Percentiles rank a stretch among this genome's conserved stretches.
Conservation (phyloP, 2,888 invertebrate species). For the Muschampia plurimacula region DNA sequence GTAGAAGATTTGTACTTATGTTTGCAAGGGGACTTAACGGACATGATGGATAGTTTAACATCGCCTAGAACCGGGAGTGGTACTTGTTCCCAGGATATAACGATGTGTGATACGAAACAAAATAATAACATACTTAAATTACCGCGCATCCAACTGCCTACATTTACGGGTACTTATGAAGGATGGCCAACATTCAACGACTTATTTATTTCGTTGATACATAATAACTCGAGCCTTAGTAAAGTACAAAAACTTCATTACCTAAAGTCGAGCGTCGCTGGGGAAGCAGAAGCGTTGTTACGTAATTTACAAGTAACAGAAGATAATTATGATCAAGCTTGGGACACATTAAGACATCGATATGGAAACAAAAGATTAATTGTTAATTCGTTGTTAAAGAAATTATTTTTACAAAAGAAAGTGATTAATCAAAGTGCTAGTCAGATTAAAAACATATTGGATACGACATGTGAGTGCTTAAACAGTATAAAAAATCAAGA, state of each 20-base stretch:
- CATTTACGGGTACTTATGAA: background rate
- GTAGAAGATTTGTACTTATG: slow-evolving; percentile 7
- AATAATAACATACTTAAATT: background rate
- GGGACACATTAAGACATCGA: slow-evolving; percentile 22
- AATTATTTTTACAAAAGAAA: slow-evolving; percentile 22
- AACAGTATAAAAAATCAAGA: background rate
- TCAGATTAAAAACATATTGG: slow-evolving; percentile 23
- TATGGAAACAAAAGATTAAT: slow-evolving; percentile 17
- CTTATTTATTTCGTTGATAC: background rate
- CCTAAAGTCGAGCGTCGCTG: slow-evolving; percentile 9
- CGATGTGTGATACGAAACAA: background rate
- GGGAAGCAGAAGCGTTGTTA: slow-evolving; percentile 30
- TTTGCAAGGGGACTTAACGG: background rate
- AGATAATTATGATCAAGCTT: slow-evolving; percentile 35
- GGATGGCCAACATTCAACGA: background rate
- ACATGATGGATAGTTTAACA: slow-evolving; percentile 5
- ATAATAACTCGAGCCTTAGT: background rate
- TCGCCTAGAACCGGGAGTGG: background rate
- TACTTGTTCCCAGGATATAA: background rate
- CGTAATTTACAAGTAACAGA: slow-evolving; percentile 34
- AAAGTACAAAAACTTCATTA: background rate
- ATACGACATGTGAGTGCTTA: slow-evolving; percentile 16
- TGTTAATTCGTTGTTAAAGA: slow-evolving; percentile 8
- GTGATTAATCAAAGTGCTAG: background rate
- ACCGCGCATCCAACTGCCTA: background rate